Base-by-base conservation (phyloP, 1,140 invertebrate genomes). In the Berghia stephanieae region DNA sequence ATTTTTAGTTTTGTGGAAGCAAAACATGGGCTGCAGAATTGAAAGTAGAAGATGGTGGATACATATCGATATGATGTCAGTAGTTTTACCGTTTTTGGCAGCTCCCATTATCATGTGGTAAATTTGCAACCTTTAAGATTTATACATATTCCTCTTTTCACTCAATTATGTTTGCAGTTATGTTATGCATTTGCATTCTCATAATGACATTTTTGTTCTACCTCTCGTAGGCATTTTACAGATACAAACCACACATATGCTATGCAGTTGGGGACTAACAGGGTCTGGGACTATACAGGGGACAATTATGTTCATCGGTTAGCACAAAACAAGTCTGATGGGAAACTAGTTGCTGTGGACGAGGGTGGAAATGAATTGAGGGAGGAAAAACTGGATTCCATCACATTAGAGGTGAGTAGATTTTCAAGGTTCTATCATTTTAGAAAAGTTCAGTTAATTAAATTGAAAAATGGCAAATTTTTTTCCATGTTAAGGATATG, bases 281-380 rank as follows among this genome's bases (percentile, higher is more conserved):
- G 96, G 60, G 98, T 99, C 0, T 99, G 98, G 98, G 98, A 99
- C 88, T 99, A 99, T 90, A 96, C 94, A 78, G 94, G 94, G 84
- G 97, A 99, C 89, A 99, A 98, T 90, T 99, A 98, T 90, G 98
- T 99, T 0, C 97, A 99, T 91, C 92, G 98, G 18, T 89, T 99
- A 24, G 92, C 98, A 3, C 96, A 98, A 90, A 98, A 97, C 90
- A 98, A 99, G 90, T 92, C 87, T n/a, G 98, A 99, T 92, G 98
- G 98, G 4, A 99, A 99, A 91, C 92, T 99, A 86, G 97, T 99
- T 0, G 94, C 96, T 81, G 83, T 90, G 57, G 87, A 87, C 76
- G 88, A 90, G 82, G 84, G 87, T 57, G 85, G 85, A 3, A 83
- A 84, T 43, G 78, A 70, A 1, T 77, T 84, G 6, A 78, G 80